A percentile compares a stretch with the other conserved stretches of the same genome.
These are phyloP conservation scores for Rhimphoctona megacephalus DNA, from an alignment of 2,888 invertebrate species.

Conservation along the genomic window DNA sequence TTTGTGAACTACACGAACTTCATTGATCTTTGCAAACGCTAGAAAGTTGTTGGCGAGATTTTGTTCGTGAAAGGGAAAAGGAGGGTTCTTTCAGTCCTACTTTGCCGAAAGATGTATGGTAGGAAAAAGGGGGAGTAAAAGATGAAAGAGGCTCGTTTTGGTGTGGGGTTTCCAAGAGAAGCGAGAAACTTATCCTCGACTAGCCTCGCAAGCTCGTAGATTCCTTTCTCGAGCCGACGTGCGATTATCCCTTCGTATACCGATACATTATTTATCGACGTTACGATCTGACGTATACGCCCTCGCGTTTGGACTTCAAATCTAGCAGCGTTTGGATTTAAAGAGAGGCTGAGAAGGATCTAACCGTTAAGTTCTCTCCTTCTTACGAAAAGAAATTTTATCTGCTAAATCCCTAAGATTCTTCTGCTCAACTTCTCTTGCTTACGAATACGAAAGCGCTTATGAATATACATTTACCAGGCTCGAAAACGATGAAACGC, in stretches of 20 bases:
- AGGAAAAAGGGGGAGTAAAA: conserved; percentile 43
- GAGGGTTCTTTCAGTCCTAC: not conserved
- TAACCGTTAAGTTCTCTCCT: conserved; percentile 55
- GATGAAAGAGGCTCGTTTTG: conserved; percentile 46
- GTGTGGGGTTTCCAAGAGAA: conserved; percentile 42
- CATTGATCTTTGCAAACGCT: conserved; percentile 40
- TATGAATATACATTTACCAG: conserved; percentile 14
- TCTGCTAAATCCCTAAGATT: conserved; percentile 31
- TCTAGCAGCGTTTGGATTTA: conserved; percentile 70
- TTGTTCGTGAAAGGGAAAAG: not conserved
- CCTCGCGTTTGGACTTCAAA: conserved; percentile 67
- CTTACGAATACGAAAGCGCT: not conserved
- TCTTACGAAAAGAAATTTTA: conserved; percentile 44
- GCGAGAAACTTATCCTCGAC: conserved; percentile 62
- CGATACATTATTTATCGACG: conserved; percentile 77
- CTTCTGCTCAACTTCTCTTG: conserved; percentile 14
- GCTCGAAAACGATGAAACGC: not conserved
- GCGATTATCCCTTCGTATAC: conserved; percentile 76
- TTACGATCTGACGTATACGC: conserved; percentile 55
- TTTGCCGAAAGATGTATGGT: conserved; percentile 2
- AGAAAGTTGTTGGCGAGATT: conserved; percentile 42
- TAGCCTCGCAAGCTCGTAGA: conserved; percentile 68
- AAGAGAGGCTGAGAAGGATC: conserved; percentile 38
- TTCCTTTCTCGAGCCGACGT: conserved; percentile 71
- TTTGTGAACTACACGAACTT: not conserved